Percentiles rank a stretch among this genome's conserved stretches.
Conservation (phyloP, 2,888 invertebrate species). For the Hydrotaea diabolus region DNA sequence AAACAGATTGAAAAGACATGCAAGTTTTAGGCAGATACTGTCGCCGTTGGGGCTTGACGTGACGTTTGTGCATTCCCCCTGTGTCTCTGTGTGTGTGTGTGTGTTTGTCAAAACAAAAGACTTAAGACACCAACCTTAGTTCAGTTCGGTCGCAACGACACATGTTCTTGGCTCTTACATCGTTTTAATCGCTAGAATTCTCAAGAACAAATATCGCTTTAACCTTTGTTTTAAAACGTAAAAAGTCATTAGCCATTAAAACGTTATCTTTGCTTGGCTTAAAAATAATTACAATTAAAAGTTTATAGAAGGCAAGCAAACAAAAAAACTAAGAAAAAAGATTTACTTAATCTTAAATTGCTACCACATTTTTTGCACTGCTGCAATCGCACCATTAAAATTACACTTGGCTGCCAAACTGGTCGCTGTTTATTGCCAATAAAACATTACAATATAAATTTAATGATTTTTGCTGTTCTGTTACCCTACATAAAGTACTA, state of each 20-base stretch:
- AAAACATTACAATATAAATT: constrained; percentile 10
- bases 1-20: background rate
- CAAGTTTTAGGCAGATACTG: constrained; percentile 12
- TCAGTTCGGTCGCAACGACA: background rate
- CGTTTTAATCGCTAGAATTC: background rate
- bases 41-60: no score
- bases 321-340: background rate
- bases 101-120: constrained; percentile 24
- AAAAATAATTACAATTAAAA: constrained; percentile 32
- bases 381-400: background rate
- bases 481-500: background rate
- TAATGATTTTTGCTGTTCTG: background rate
- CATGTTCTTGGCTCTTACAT: background rate
- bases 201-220: constrained; percentile 24
- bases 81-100: background rate
- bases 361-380: constrained; percentile 49
- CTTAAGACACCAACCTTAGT: constrained; percentile 22
- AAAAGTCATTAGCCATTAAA: constrained; percentile 30
- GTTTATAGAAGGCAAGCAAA: background rate
- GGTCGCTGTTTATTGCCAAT: constrained; percentile 11
- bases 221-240: constrained; percentile 6
- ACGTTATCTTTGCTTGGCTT: constrained; percentile 10
- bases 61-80: no score
- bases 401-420: background rate
- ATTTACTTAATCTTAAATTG: constrained; percentile 51